phyloP scores from a whole-genome alignment of 2,888 invertebrate species.

The Drosophila nr. perissopoda region DNA sequence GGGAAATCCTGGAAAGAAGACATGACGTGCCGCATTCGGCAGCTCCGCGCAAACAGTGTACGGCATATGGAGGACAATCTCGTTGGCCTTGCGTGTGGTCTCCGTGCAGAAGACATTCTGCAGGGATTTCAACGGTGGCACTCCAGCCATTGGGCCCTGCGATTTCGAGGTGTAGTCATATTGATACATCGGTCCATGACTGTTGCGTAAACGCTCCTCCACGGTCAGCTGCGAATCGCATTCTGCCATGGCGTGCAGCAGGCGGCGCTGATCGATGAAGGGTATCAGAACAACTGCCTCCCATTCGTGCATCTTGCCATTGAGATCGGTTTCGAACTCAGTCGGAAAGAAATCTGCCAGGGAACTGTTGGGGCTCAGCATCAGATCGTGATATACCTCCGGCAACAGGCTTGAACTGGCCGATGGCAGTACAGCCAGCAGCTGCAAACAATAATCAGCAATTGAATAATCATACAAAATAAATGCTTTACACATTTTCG shows the following conservation, averaged over 20 bases:
- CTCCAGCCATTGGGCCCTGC: slow-evolving; percentile 86
- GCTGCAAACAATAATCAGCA: slow-evolving; percentile 84
- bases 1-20: slow-evolving; percentile 95
- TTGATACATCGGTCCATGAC: slow-evolving; percentile 94
- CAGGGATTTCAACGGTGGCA: slow-evolving; percentile 88
- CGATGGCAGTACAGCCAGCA: slow-evolving; percentile 94
- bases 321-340: slow-evolving; percentile 96
- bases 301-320: slow-evolving; percentile 98
- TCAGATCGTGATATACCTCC: slow-evolving; percentile 90
- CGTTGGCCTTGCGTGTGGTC: slow-evolving; percentile 67
- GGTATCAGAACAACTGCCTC: slow-evolving; percentile 97
- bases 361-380: slow-evolving; percentile 90
- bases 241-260: slow-evolving; percentile 91
- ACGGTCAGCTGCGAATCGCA: slow-evolving; percentile 88
- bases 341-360: slow-evolving; percentile 96
- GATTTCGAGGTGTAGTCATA: slow-evolving; percentile 88
- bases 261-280: slow-evolving; percentile 93
- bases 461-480: slow-evolving; percentile 4
- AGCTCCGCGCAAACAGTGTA: slow-evolving; percentile 72
- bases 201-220: slow-evolving; percentile 91
- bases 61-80: slow-evolving; percentile 63
- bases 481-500: background rate
- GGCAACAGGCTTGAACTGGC: slow-evolving; percentile 93
- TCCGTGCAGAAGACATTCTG: slow-evolving; percentile 78
- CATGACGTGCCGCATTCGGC: slow-evolving; percentile 68